Evolutionary conservation across 2,113 vertebrate species (phyloP).

Genomic region (Grantiella picta): DNA sequence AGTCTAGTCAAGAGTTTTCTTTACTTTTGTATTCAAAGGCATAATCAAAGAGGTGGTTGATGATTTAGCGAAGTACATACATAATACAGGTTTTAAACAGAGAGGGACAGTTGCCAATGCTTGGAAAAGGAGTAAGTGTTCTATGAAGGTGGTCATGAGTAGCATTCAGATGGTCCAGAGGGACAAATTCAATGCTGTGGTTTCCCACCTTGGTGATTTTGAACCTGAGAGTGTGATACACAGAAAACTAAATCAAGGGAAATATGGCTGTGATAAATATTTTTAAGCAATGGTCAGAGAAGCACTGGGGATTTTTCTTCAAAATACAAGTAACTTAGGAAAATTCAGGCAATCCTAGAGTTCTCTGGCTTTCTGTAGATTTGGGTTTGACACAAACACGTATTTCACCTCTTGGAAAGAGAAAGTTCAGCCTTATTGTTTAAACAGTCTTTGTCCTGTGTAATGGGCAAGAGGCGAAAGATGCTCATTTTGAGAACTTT

Average conservation of each 20-base stretch:
- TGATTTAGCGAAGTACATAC: neutral
- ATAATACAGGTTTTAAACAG: neutral
- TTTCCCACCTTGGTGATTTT: neutral
- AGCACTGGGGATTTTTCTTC: neutral
- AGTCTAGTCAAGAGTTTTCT: neutral
- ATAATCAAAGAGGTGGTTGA: neutral
- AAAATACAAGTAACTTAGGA: neutral
- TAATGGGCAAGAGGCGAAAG: neutral
- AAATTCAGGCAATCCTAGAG: neutral
- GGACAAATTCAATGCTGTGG: neutral
- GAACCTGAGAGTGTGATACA: neutral
- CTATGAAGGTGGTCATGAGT: neutral
- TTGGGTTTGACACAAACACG: rapidly evolving
- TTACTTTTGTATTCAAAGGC: neutral
- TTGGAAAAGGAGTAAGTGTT: neutral
- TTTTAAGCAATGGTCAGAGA: neutral
- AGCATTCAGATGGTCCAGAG: neutral
- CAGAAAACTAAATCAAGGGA: neutral
- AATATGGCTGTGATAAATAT: neutral
- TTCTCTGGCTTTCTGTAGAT: neutral
- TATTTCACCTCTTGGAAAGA: neutral
- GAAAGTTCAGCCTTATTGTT: neutral
- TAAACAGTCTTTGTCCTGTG: neutral
- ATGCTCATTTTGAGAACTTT: neutral
- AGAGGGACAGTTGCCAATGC: neutral